Base-by-base conservation (phyloP, 2,113 vertebrate species). In the Malaclemys terrapin region DNA sequence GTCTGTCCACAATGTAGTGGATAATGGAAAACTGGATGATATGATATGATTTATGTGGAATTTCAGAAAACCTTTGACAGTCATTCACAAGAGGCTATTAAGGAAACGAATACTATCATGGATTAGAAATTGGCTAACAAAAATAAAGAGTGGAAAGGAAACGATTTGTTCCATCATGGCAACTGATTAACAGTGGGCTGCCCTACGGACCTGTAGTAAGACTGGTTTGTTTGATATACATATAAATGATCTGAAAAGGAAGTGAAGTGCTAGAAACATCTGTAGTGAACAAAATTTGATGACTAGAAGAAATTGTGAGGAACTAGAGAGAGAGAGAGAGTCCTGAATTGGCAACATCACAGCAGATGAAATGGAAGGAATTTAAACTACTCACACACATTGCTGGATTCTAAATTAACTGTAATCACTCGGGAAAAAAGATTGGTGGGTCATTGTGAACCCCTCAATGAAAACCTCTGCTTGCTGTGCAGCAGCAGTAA, bases 91-190 rank as follows among this genome's bases (percentile, higher is more conserved):
- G 96, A 95, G 93, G 94, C 96, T 95, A 88, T 96, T 94, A 96
- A 95, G 95, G 94, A 97, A 97, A 97, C 92, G 91, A 91, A 89
- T 22, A 79, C 91, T 93, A 95, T 95, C 94, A 92, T 84, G 84
- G 89, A 69, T 91, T 94, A 56, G 92, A 92, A 92, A 96, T 69
- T 69, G 81, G 91, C 88, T 96, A 96, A 92, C 96, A 97, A 97
- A 97, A 97, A 97, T 95, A 97, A 96, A 95, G 94, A 95, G 95
- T 94, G 92, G 93, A 95, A 97, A 95, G 89, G 94, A 96, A 97
- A 62, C 27, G 27, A 62, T 31, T 29, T 62, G 27, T 97, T 96
- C 95, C 93, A 90, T 93, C 92, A 90, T 62, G 90, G 95, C 92
- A 93, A 59, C 79, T 88, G 91, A 92, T 89, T 85, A 95, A 88